These are phyloP conservation scores for Halictus rubicundus DNA, from an alignment of 1,140 invertebrate genomes.

Conservation along the genomic window DNA sequence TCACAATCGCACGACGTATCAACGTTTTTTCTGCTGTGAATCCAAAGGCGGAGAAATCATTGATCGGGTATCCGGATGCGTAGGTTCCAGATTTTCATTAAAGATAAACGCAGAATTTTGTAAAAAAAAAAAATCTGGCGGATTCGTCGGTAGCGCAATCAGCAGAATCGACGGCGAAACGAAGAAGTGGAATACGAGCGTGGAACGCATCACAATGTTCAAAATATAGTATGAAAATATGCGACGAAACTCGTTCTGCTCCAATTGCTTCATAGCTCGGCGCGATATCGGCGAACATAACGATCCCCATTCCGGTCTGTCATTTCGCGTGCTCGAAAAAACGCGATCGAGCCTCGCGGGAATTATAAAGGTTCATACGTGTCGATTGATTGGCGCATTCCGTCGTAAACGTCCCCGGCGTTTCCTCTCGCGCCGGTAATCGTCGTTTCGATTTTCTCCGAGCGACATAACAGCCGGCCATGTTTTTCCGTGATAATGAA, in stretches of 20 bases:
- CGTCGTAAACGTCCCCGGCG: constrained; percentile 32
- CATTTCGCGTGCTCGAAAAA: constrained; percentile 10
- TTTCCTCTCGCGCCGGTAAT: constrained; percentile 52
- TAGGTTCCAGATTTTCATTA: neutral
- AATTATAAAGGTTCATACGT: constrained; percentile 33
- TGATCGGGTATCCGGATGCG: too few species aligned
- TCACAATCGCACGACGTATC: too few species aligned
- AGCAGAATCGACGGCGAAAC: neutral
- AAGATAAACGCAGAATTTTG: neutral
- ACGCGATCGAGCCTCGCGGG: neutral
- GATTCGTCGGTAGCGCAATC: neutral
- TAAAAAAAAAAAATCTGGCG: too few species aligned
- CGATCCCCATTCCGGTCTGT: constrained; percentile 8
- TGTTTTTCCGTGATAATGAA: constrained; percentile 63
- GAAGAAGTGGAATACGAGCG: neutral
- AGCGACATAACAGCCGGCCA: constrained; percentile 20
- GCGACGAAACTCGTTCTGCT: neutral
- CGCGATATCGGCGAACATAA: neutral
- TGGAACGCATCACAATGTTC: neutral
- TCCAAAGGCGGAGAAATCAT: too few species aligned
- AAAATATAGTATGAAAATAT: neutral
- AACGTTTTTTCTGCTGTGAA: too few species aligned
- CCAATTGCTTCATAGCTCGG: neutral
- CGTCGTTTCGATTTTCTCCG: constrained; percentile 52
- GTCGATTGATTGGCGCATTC: constrained; percentile 51